These are phyloP conservation scores for Ellobius talpinus DNA, from an alignment of 2,113 vertebrate species.

Conservation along the genomic window DNA sequence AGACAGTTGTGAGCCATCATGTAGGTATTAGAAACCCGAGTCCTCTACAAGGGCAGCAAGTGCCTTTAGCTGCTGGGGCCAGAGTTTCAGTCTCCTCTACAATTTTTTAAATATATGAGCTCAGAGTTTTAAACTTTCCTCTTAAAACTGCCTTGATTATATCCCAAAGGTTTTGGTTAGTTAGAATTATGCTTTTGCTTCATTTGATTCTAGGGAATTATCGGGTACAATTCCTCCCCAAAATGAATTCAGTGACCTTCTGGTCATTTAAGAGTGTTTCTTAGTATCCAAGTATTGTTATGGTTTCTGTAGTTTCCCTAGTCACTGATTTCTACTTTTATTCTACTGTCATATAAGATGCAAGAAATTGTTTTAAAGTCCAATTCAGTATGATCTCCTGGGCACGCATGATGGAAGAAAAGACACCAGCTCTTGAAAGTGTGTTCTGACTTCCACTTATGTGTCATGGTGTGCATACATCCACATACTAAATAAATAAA, in stretches of 20 bases:
- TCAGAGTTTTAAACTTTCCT: background rate
- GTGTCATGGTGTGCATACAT: background rate
- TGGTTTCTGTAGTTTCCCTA: background rate
- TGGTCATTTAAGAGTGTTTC: background rate
- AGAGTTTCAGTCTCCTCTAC: background rate
- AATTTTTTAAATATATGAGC: background rate
- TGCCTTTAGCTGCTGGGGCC: background rate
- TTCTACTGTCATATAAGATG: background rate
- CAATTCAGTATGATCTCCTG: background rate
- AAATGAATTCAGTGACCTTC: background rate
- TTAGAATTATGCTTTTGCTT: background rate
- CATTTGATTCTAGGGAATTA: background rate
- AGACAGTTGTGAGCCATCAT: background rate
- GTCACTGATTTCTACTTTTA: background rate
- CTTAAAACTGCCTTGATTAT: background rate
- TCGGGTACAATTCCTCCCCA: background rate
- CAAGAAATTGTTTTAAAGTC: background rate
- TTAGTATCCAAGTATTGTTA: background rate
- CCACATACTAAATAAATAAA: background rate
- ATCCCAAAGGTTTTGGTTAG: background rate
- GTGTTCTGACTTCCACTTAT: background rate
- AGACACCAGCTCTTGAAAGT: background rate
- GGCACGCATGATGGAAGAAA: background rate
- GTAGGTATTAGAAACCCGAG: background rate
- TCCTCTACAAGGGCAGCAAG: background rate